Conservation (phyloP, 2,113 vertebrate genomes). For the Tupaia tana region DNA sequence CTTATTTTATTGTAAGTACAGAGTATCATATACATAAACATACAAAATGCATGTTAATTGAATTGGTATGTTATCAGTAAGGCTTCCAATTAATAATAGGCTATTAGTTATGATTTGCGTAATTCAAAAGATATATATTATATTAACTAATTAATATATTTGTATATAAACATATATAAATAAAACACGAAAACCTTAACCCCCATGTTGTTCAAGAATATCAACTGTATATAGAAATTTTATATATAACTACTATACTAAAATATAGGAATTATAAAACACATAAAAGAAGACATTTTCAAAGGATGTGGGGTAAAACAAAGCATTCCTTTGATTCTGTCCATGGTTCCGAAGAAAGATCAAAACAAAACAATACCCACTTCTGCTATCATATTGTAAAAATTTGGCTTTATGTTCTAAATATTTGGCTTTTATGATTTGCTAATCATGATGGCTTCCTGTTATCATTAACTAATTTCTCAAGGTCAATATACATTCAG, state of each 20-base stretch:
- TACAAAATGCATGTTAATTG: too few species aligned
- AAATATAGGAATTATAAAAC: neutral
- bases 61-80: too few species aligned
- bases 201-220: too few species aligned
- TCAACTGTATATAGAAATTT: neutral
- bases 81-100: too few species aligned
- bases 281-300: slow-evolving; percentile 38
- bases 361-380: too few species aligned
- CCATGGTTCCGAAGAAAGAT: neutral
- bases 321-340: slow-evolving; percentile 28
- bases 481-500: slow-evolving; percentile 27
- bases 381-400: slow-evolving; percentile 20
- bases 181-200: too few species aligned
- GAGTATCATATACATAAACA: too few species aligned
- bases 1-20: too few species aligned
- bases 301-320: neutral
- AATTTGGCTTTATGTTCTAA: slow-evolving; percentile 45
- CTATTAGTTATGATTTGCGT: too few species aligned
- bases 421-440: slow-evolving; percentile 32
- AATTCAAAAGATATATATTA: too few species aligned
- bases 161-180: neutral
- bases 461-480: slow-evolving; percentile 44
- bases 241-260: neutral
- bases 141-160: too few species aligned
- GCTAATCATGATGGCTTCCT: neutral